Conservation (phyloP, 2,113 vertebrate species). For the Campylomormyrus tamandua region DNA sequence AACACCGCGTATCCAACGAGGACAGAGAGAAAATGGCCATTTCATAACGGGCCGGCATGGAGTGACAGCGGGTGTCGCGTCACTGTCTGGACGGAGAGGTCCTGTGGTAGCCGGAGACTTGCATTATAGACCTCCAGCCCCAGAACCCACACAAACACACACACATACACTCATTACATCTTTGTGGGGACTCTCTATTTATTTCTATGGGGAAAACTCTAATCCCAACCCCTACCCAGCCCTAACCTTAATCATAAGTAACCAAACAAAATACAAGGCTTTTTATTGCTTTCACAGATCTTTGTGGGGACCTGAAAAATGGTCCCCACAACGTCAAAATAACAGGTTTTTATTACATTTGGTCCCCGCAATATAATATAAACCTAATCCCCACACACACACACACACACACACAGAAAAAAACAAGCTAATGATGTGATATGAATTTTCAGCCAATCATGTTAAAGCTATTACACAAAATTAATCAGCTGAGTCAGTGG, state of each 20-base stretch:
- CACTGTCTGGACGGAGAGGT: neutral
- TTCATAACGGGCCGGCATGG: neutral
- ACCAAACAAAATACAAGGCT: too few relatives aligned
- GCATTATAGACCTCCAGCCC: neutral
- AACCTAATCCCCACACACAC: neutral
- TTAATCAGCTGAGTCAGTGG: neutral
- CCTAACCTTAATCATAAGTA: too few relatives aligned
- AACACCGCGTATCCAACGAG: constrained; percentile 1
- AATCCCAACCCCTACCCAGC: too few relatives aligned
- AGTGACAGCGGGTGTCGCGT: neutral
- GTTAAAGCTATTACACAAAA: neutral
- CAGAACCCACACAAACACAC: neutral
- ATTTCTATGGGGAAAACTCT: too few relatives aligned
- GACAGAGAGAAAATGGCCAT: neutral
- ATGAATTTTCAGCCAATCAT: neutral
- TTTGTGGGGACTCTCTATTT: too few relatives aligned
- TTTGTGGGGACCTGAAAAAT: too few relatives aligned
- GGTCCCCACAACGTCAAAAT: too few relatives aligned
- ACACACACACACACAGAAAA: neutral
- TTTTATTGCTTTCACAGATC: too few relatives aligned
- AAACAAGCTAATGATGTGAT: neutral
- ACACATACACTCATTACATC: too few relatives aligned
- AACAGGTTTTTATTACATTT: neutral
- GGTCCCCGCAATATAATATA: neutral
- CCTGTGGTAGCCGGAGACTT: neutral